phyloP scores from a whole-genome alignment of 2,888 invertebrate genomes.

The Sceliomorpha sp. region DNA sequence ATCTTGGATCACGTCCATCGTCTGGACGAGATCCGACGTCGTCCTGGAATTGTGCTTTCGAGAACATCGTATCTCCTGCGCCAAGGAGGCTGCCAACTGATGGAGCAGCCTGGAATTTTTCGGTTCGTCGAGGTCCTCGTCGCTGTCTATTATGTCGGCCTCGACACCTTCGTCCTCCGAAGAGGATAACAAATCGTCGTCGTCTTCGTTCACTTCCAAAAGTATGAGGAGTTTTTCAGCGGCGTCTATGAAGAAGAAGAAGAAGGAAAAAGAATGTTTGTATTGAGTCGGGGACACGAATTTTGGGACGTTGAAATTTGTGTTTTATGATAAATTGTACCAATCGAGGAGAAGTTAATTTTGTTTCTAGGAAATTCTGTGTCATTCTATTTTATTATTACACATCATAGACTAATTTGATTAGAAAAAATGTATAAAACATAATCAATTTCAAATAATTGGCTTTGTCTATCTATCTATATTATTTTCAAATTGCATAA shows the following conservation, averaged over 20 bases:
- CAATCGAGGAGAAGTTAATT: too few species aligned
- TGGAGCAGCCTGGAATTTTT: constrained; percentile 66
- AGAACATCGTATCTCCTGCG: constrained; percentile 68
- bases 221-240: constrained; percentile 71
- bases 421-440: too few species aligned
- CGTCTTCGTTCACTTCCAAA: constrained; percentile 66
- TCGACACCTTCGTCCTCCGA: constrained; percentile 77
- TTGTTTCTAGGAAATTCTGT: too few species aligned
- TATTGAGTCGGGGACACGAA: too few species aligned
- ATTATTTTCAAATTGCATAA: too few species aligned
- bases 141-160: constrained; percentile 66
- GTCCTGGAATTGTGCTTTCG: constrained; percentile 49
- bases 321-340: too few species aligned
- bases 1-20: constrained; percentile 62
- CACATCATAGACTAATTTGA: too few species aligned
- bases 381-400: too few species aligned
- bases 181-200: constrained; percentile 65
- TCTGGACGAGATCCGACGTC: constrained; percentile 32
- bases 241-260: constrained; percentile 63
- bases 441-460: too few species aligned
- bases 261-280: too few species aligned
- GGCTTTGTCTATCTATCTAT: too few species aligned
- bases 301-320: too few species aligned
- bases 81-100: constrained; percentile 68
- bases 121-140: constrained; percentile 51